These are phyloP conservation scores for Zenarchopterus dispar DNA, from an alignment of 2,797 vertebrate genomes.

Conservation along the genomic window DNA sequence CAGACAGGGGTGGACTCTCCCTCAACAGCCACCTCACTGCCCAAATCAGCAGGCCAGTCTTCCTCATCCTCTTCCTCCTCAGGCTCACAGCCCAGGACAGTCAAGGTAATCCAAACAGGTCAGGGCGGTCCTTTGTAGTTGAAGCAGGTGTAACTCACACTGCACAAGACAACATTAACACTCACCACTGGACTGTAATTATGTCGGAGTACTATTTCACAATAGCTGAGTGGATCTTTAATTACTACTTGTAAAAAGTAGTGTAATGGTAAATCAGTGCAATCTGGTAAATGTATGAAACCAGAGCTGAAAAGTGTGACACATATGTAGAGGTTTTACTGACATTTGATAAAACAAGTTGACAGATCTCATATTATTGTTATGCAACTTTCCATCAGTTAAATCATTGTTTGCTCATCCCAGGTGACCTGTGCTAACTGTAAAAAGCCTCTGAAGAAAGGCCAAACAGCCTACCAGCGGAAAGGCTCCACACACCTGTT, in stretches of 20 bases:
- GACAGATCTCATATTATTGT: neutral
- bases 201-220: neutral
- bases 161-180: neutral
- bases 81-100: slow-evolving; percentile 88
- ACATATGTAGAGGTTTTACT: neutral
- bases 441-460: slow-evolving; percentile 98
- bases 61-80: slow-evolving; percentile 85
- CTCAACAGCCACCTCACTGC: slow-evolving; percentile 91
- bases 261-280: no score
- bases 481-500: slow-evolving; percentile 98
- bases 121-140: slow-evolving; percentile 1
- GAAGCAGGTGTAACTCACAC: neutral
- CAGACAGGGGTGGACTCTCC: slow-evolving; percentile 93
- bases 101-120: slow-evolving; percentile 81
- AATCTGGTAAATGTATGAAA: no score
- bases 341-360: neutral
- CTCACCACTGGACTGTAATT: neutral
- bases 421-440: slow-evolving; percentile 97
- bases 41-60: slow-evolving; percentile 93
- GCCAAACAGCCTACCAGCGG: slow-evolving; percentile 97
- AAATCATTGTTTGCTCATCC: slow-evolving; percentile 22
- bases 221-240: neutral
- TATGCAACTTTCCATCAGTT: slow-evolving; percentile 4
- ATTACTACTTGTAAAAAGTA: no score
- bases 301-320: neutral